Evolutionary conservation across 1,140 invertebrate species (phyloP), one percentile per base, ranked within the genome.

Genomic region (Calephelis virginiensis): DNA sequence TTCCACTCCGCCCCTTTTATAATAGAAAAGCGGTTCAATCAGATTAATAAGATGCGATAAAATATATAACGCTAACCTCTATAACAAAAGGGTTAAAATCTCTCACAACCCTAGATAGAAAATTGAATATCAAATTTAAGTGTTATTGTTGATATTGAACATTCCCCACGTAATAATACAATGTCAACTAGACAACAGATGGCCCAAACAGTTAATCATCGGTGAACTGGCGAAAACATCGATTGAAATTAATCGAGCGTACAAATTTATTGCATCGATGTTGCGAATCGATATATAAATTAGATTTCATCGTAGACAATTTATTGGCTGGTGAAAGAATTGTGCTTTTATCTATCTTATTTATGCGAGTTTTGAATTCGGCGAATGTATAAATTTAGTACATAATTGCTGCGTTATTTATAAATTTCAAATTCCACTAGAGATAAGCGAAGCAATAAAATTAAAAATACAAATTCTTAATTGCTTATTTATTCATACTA

Each of bases 191-290:
- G 53, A 68, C 67, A 70, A 72, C 77, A 80, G 73, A 75, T 80
- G 75, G 70, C 63, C 49, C 56, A 50, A 67, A 66, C 67, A 56
- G 63, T 77, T 77, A 73, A 74, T 74, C 70, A 77, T 75, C 71
- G 68, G 67, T 66, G 70, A 72, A 66, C 70, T 71, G 64, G 64
- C 70, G 71, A 72, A 73, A 72, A 73, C 66, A 73, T 77, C 69
- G 73, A 75, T 77, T 69, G 75, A 72, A 74, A 68, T 77, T 71
- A 79, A 79, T 79, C 75, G 75, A 74, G 46, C 71, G 75, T 69
- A 69, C 63, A 69, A 81, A 81, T 80, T 75, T 73, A 77, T 76
- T 67, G 72, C 67, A 70, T 63, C 70, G 71, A 74, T 74, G 68
- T 71, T 68, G 48, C 68, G 53, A 72, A 75, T 71, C 69, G 69